Evolutionary conservation across 2,113 vertebrate species (phyloP).

Genomic region (Lichenostomus cassidix): DNA sequence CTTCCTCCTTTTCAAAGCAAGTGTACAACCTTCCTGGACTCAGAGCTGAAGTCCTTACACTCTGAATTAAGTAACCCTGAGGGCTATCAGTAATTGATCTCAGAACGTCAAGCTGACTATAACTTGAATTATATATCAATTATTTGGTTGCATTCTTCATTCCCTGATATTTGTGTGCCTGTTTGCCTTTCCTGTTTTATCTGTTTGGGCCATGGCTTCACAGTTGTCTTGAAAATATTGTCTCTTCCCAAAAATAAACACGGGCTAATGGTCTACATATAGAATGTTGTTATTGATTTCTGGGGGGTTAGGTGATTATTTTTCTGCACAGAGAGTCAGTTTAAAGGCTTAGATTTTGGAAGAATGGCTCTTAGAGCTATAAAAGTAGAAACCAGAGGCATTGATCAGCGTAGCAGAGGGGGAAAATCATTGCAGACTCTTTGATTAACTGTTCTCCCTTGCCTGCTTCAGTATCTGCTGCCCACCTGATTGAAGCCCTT

Average conservation of each 20-base stretch:
- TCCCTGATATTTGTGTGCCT: background rate
- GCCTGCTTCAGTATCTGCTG: background rate
- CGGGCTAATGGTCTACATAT: background rate
- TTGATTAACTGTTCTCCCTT: background rate
- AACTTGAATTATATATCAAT: background rate
- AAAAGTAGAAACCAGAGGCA: background rate
- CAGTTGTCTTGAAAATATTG: background rate
- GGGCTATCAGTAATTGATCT: background rate
- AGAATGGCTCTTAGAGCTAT: background rate
- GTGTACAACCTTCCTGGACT: background rate
- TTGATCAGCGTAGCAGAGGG: background rate
- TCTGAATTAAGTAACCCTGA: background rate
- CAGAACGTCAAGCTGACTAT: background rate
- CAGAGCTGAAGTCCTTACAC: background rate
- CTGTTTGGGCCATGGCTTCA: background rate
- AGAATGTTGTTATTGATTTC: background rate
- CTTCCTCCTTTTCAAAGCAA: background rate
- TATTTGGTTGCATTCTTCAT: background rate
- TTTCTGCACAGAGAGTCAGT: background rate
- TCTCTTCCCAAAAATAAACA: background rate
- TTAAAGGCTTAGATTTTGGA: background rate
- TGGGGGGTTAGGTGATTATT: fast-evolving
- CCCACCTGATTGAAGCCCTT: background rate
- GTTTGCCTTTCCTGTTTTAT: background rate
- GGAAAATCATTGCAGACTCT: background rate